Evolutionary conservation across 2,888 invertebrate genomes (phyloP), one percentile per base, ranked within the genome.

Genomic region (Salpingus planirostris): DNA sequence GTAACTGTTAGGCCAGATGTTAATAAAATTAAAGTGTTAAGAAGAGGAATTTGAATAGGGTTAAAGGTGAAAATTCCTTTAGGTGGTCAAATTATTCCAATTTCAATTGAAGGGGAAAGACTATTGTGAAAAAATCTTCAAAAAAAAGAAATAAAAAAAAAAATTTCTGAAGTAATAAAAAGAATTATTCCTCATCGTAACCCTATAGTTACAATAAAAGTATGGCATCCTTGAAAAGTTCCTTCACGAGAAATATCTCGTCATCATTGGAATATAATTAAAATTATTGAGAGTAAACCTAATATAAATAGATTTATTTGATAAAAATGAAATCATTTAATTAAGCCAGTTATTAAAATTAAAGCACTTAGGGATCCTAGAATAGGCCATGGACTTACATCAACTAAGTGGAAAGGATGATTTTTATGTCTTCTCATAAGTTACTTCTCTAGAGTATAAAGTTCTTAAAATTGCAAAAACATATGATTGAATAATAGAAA

Each of bases 1-100:
- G 83, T 83, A 15, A 83, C 69, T 3, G 76, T 73, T 31, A 81
- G 62, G 31, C 82, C 80, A 43, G 80, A 82, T 1, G 76, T 68
- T 62, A 83, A 64, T 64, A 84, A 61, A 64, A 84, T 76, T 60
- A 78, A 69, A 7, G 81, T 82, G 68, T 83, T 84, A 60, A 83
- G 56, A 49, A 83, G 35, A 1, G 83, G 82, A 48, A 83, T 75
- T 69, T 76, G 71, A 39, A 78, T 74, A 0, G 80, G 78, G 15
- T 80, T 79, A 65, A 83, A 75, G 0, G 74, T 56, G 0, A 40
- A 50, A 66, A 82, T 74, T 42, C 70, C 70, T 47, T 59, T 51
- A 1, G 82, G 81, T 0, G 82, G 80, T 71, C 82, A 83, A 11
- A 59, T 65, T 42, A 61, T 58, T 3, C 76, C 76, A 55, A 78